These are phyloP conservation scores for Mizuhopecten yessoensis DNA, from an alignment of 1,140 invertebrate genomes.

Conservation along the genomic window DNA sequence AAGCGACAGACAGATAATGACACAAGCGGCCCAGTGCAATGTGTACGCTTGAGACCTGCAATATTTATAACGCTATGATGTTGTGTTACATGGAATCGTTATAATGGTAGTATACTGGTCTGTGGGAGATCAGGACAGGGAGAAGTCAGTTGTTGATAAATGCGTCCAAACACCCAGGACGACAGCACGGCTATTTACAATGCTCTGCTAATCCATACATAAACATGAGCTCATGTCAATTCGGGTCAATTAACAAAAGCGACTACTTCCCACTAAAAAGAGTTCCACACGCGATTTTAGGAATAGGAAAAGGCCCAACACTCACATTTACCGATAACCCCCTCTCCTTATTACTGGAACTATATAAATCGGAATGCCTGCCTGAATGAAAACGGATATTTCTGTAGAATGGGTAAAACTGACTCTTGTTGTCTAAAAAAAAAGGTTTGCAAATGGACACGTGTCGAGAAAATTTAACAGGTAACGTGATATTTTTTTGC, in stretches of 20 bases:
- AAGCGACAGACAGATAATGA: constrained; percentile 11
- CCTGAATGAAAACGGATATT: neutral
- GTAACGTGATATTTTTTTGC: too few species aligned
- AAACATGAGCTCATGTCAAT: neutral
- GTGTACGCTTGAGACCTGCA: neutral
- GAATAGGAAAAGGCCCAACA: too few species aligned
- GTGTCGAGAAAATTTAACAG: too few species aligned
- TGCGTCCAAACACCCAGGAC: neutral
- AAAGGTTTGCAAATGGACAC: too few species aligned
- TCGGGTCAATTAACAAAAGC: neutral
- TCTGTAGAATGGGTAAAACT: neutral
- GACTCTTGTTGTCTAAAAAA: too few species aligned
- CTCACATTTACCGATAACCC: too few species aligned
- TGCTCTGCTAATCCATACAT: neutral
- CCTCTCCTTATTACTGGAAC: neutral
- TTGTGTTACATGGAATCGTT: neutral
- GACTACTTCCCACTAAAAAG: neutral
- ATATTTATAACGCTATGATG: neutral
- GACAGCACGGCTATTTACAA: too few species aligned
- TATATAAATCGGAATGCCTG: neutral
- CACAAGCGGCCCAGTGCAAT: neutral
- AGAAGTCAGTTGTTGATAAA: neutral
- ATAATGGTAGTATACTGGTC: neutral
- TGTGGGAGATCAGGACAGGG: neutral
- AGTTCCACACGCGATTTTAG: too few species aligned